These are phyloP conservation scores for Aphidius ervi DNA, from an alignment of 1,140 invertebrate species.

Conservation along the genomic window DNA sequence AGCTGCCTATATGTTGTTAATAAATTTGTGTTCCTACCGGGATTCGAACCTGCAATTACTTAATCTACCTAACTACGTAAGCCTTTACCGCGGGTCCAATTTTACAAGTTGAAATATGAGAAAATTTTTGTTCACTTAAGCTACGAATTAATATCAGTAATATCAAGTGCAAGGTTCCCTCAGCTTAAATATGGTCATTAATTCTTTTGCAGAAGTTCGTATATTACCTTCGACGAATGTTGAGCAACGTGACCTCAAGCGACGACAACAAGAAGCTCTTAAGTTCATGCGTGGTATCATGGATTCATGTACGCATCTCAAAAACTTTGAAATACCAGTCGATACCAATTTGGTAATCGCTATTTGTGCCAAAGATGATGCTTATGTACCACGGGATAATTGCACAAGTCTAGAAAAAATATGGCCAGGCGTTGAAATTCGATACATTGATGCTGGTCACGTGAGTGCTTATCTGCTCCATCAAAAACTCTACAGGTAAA, in stretches of 20 bases:
- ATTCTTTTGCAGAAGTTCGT: slow-evolving; percentile 38
- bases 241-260: slow-evolving; percentile 38
- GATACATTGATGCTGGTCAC: slow-evolving; percentile 86
- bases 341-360: slow-evolving; percentile 84
- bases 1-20: no score
- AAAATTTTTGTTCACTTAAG: no score
- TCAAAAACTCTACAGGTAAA: slow-evolving; percentile 80
- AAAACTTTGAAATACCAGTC: slow-evolving; percentile 81
- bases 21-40: no score
- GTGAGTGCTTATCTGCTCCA: slow-evolving; percentile 85
- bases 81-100: no score
- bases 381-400: slow-evolving; percentile 85
- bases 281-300: slow-evolving; percentile 97
- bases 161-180: no score
- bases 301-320: slow-evolving; percentile 97
- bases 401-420: slow-evolving; percentile 78
- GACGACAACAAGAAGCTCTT: slow-evolving; percentile 68
- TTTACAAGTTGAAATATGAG: no score
- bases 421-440: slow-evolving; percentile 87
- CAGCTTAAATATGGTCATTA: no score
- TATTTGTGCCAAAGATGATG: slow-evolving; percentile 84
- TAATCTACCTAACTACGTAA: no score
- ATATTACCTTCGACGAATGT: slow-evolving; percentile 42
- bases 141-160: no score
- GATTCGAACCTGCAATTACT: no score